Base-by-base conservation (phyloP, 2,113 vertebrate species). In the Galeopterus variegatus region DNA sequence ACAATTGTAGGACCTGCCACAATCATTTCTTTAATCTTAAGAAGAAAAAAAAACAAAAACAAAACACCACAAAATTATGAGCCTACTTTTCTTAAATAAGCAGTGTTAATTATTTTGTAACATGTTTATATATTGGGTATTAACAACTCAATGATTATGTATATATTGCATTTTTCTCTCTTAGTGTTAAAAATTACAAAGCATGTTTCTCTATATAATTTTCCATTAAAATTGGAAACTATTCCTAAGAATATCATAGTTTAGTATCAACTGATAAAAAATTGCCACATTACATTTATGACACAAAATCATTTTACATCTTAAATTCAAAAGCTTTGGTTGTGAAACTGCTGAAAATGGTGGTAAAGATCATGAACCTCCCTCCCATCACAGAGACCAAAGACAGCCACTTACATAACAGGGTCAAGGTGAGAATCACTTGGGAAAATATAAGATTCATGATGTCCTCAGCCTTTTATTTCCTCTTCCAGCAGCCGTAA, bases 241-340 rank as follows among this genome's bases (percentile, higher is more conserved):
- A n/a, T 65, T 77, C 73, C 28, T 73, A 65, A 70, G 33, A 84
- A 15, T 67, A 54, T 76, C 13, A 87, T 50, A 83, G 9, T 52
- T 92, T 76, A 75, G 8, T 45, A 33, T 12, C 14, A 87, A 69
- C n/a, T 89, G 69, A 67, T 85, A 72, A 84, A n/a, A 92, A 76
- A 92, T 69, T 23, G 15, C 23, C 21, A 56, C 2, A 82, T 65
- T 88, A 77, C 12, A 70, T 65, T 82, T 81, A 80, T 7, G 85
- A 62, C 6, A 19, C 56, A 69, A 87, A 72, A 26, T 58, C 85
- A 50, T 77, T 89, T 95, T 94, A 14, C 45, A 52, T 56, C 13
- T 86, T 67, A 36, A 45, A 15, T 64, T 93, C 31, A 75, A 83
- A 88, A 81, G 48, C 50, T 95, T 88, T 70, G 48, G 6, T 52